Evolutionary conservation across 2,797 vertebrate genomes (phyloP).

Genomic region (Eulemur coronatus): DNA sequence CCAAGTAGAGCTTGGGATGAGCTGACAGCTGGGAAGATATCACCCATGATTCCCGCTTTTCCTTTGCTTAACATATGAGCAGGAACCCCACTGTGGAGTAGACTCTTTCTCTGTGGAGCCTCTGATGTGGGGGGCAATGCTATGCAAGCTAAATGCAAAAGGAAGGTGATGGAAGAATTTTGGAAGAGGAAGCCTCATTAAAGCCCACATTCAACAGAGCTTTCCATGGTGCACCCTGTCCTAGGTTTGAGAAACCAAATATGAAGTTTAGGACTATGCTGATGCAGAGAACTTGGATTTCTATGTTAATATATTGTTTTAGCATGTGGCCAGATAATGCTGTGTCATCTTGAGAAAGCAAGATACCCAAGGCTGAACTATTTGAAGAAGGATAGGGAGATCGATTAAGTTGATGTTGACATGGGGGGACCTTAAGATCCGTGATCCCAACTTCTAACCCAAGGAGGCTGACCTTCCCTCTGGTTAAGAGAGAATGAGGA

Average conservation of each 20-base stretch:
- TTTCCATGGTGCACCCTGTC: not conserved
- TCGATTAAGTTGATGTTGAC: not conserved
- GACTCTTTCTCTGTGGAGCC: slow-evolving; percentile 15
- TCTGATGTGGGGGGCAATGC: not conserved
- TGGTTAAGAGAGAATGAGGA: not conserved
- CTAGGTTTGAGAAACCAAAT: slow-evolving; percentile 8
- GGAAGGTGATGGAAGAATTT: slow-evolving; percentile 1
- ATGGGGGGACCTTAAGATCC: not conserved
- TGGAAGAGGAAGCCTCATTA: not conserved
- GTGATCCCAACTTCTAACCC: not conserved
- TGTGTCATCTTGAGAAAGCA: slow-evolving; percentile 24
- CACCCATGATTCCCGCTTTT: not conserved
- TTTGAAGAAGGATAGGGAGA: not conserved
- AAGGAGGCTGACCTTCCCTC: not conserved
- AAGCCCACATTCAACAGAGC: not conserved
- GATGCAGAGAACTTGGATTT: not conserved
- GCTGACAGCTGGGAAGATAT: slow-evolving; percentile 11
- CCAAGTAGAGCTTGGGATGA: slow-evolving; percentile 29
- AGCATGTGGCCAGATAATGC: slow-evolving; percentile 33
- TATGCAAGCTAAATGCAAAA: slow-evolving; percentile 24
- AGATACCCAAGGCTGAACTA: not conserved
- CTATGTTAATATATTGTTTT: slow-evolving; percentile 36
- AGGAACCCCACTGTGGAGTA: slow-evolving; percentile 8
- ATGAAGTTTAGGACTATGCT: slow-evolving; percentile 22
- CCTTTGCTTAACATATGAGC: not conserved